Percentiles rank a stretch among this genome's conserved stretches.
phyloP scores from a whole-genome alignment of 2,888 invertebrate species.

The Pecten maximus region DNA sequence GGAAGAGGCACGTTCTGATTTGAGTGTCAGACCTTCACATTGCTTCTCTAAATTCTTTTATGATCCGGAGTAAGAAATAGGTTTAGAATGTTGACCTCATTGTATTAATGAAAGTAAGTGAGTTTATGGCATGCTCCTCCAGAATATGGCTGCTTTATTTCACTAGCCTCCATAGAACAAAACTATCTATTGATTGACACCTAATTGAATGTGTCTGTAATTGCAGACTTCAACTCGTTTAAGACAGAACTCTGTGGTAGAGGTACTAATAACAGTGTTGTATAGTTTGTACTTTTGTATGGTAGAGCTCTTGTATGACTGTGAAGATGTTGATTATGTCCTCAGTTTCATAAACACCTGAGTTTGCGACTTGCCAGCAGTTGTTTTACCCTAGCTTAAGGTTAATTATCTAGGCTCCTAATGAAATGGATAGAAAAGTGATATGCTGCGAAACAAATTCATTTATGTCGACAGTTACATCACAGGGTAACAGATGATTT shows the following conservation, averaged over 20 bases:
- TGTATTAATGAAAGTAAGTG: not conserved
- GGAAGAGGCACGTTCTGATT: too few relatives aligned
- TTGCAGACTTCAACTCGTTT: not conserved
- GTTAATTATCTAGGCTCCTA: not conserved
- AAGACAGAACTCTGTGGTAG: not conserved
- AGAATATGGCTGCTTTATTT: not conserved
- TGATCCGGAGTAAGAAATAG: not conserved
- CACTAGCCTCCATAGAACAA: not conserved
- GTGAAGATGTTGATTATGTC: not conserved
- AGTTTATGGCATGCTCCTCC: not conserved
- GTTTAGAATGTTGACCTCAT: not conserved
- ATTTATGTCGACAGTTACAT: not conserved
- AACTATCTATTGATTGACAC: not conserved
- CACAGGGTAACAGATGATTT: not conserved
- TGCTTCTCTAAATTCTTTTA: not conserved
- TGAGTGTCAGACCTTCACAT: too few relatives aligned
- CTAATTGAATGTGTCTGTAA: conserved; percentile 5
- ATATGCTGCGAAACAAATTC: not conserved
- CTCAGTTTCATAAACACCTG: not conserved
- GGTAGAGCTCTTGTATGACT: not conserved
- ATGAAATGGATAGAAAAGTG: not conserved
- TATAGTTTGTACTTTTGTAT: not conserved
- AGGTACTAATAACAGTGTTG: not conserved
- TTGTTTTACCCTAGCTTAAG: not conserved
- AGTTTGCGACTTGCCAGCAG: not conserved